phyloP scores from a whole-genome alignment of 1,140 invertebrate species.

The Lepidotrigona ventralis region DNA sequence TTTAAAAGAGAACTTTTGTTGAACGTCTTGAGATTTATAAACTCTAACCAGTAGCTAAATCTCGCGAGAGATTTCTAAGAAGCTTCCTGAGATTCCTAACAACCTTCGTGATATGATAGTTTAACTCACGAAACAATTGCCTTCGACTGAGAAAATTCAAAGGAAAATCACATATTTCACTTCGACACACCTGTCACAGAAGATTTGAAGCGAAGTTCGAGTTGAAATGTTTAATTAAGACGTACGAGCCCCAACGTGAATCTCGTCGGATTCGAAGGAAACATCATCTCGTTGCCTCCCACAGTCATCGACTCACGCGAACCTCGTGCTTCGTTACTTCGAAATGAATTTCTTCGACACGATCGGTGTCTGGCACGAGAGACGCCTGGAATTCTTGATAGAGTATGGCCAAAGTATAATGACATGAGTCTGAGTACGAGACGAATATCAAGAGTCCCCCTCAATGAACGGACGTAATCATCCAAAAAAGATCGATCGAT shows the following conservation, averaged over 20 bases:
- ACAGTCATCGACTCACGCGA: neutral
- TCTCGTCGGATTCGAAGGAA: neutral
- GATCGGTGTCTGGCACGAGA: neutral
- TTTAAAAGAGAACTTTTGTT: no score
- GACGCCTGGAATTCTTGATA: constrained; percentile 6
- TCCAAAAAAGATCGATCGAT: neutral
- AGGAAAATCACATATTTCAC: neutral
- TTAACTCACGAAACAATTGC: no score
- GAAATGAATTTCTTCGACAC: neutral
- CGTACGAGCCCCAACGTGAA: neutral
- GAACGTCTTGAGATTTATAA: no score
- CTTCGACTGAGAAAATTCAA: neutral
- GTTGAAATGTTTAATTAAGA: neutral
- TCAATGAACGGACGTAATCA: neutral
- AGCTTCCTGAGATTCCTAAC: no score
- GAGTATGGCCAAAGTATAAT: constrained; percentile 2
- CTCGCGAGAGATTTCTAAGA: no score
- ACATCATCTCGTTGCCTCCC: neutral
- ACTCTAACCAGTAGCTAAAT: no score
- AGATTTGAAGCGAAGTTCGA: neutral
- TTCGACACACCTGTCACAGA: neutral
- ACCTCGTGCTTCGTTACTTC: neutral
- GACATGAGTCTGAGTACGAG: constrained; percentile 9
- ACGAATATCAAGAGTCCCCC: constrained; percentile 28
- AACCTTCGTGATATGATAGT: no score